These are phyloP conservation scores for Eptesicus fuscus DNA, from an alignment of 2,113 vertebrate species.

Conservation along the genomic window DNA sequence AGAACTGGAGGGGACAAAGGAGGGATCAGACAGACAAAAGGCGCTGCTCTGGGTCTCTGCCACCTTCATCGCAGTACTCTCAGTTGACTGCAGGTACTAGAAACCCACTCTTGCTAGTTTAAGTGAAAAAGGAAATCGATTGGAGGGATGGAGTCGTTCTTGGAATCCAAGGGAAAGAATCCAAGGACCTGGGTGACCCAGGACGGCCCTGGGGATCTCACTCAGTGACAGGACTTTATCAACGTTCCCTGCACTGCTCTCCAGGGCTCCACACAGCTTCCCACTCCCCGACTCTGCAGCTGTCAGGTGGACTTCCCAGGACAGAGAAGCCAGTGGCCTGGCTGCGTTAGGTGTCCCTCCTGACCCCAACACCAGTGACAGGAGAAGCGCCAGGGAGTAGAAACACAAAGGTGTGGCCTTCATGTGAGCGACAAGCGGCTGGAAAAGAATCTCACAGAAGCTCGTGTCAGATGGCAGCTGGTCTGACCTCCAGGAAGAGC, in stretches of 20 bases:
- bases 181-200: not conserved
- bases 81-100: not conserved
- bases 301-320: not conserved
- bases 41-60: not conserved
- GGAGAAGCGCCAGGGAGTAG: not conserved
- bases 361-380: not conserved
- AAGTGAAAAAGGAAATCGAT: not conserved
- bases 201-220: not conserved
- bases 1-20: constrained; percentile 4
- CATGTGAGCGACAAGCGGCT: not conserved
- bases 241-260: not conserved
- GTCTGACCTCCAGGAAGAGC: not conserved
- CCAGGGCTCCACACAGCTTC: not conserved
- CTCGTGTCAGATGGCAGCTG: not conserved
- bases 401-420: not conserved
- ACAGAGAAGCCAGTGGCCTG: not conserved
- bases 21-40: not conserved
- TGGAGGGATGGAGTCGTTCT: not conserved
- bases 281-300: no score
- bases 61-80: not conserved
- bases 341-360: not conserved
- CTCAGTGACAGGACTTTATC: not conserved
- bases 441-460: not conserved
- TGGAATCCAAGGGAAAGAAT: not conserved
- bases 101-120: not conserved